phyloP scores from a whole-genome alignment of 1,140 invertebrate genomes.

The Aphidius gifuensis region DNA sequence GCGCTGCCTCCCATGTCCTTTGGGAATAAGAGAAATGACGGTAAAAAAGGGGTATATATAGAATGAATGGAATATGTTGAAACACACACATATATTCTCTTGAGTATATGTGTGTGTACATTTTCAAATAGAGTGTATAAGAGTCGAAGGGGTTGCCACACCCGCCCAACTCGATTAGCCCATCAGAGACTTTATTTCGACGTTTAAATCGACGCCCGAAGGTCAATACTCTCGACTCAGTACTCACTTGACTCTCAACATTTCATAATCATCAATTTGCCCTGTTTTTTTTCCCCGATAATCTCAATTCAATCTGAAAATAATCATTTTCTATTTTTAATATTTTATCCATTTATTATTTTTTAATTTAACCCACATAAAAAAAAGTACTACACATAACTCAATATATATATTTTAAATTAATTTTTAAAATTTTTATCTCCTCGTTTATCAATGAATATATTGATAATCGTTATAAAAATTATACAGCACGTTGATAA shows the following conservation, averaged over 20 bases:
- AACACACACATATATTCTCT: background rate
- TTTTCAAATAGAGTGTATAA: background rate
- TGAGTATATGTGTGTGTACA: background rate
- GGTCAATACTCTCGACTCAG: slow-evolving; percentile 5
- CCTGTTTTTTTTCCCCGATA: background rate
- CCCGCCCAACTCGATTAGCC: slow-evolving; percentile 12
- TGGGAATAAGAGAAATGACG: too few relatives aligned
- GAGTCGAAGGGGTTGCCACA: slow-evolving; percentile 10
- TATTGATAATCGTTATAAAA: too few relatives aligned
- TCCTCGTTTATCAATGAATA: too few relatives aligned
- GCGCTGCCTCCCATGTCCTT: too few relatives aligned
- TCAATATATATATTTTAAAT: too few relatives aligned
- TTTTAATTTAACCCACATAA: too few relatives aligned
- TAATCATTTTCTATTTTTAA: too few relatives aligned
- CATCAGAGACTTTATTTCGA: slow-evolving; percentile 14
- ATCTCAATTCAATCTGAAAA: background rate
- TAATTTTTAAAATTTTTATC: too few relatives aligned
- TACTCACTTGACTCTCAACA: background rate
- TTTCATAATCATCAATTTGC: background rate
- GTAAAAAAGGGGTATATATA: background rate
- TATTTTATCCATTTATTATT: too few relatives aligned
- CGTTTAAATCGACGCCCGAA: slow-evolving; percentile 18
- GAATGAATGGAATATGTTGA: background rate
- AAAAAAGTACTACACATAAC: too few relatives aligned
- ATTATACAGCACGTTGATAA: too few relatives aligned